Percentiles rank a stretch among this genome's conserved stretches.
Evolutionary conservation across 2,797 vertebrate species (phyloP).

Genomic region (Falco novaeseelandiae): DNA sequence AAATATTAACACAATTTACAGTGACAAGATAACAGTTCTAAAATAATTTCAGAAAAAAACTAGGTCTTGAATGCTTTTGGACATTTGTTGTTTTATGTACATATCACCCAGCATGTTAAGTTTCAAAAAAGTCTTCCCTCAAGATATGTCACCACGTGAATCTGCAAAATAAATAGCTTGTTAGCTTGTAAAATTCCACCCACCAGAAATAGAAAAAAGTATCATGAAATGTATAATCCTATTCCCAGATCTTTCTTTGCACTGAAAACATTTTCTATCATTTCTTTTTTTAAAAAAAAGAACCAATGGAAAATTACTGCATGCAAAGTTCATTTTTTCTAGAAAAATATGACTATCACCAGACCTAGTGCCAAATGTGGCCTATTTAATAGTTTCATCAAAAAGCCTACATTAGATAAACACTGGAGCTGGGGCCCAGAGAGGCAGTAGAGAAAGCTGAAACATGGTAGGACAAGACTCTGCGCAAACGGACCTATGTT

Average conservation of each 20-base stretch:
- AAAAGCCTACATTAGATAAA: neutral
- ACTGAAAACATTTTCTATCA: neutral
- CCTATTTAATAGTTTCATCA: neutral
- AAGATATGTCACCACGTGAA: neutral
- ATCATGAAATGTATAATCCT: neutral
- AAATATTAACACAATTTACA: neutral
- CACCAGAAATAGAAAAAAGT: neutral
- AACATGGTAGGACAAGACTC: neutral
- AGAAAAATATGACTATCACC: neutral
- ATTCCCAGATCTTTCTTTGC: neutral
- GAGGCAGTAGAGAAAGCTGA: neutral
- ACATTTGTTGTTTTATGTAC: neutral
- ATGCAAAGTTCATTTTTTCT: neutral
- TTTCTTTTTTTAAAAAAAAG: neutral
- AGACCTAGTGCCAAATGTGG: neutral
- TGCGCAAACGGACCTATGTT: neutral
- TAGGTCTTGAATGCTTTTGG: neutral
- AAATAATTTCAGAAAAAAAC: neutral
- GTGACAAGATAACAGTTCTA: neutral
- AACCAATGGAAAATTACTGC: neutral
- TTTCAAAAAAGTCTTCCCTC: neutral
- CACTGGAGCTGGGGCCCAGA: neutral
- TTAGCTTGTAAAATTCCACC: neutral
- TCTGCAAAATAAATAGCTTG: neutral
- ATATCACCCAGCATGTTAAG: accelerated